Percentiles rank a stretch among this genome's conserved stretches.
These are phyloP conservation scores for Pristis pectinata DNA, from an alignment of 2,797 vertebrate genomes.

Conservation along the genomic window DNA sequence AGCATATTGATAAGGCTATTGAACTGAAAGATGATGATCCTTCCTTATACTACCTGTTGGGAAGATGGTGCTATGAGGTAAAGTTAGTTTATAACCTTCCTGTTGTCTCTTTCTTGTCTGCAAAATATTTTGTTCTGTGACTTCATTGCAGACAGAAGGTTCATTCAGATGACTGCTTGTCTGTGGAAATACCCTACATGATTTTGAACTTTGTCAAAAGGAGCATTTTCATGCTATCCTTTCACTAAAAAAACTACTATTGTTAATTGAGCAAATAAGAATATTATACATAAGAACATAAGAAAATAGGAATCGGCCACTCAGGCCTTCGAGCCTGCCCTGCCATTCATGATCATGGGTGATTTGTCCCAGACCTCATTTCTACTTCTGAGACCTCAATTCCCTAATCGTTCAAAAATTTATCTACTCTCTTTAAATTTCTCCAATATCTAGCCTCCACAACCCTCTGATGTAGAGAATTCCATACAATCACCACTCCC, in stretches of 20 bases:
- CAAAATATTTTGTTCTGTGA: background rate
- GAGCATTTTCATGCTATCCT: background rate
- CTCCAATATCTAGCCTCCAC: no score
- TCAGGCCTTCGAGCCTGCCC: no score
- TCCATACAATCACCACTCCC: no score
- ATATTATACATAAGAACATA: background rate
- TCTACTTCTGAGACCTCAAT: no score
- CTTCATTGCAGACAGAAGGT: background rate
- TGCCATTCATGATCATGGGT: no score
- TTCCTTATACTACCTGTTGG: conserved; percentile 59
- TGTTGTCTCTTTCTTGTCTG: background rate
- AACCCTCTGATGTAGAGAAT: no score
- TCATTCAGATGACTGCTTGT: background rate
- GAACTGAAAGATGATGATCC: conserved; percentile 61
- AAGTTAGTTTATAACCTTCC: conserved; percentile 21
- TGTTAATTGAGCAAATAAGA: background rate
- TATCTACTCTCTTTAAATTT: no score
- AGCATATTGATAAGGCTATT: conserved; percentile 65
- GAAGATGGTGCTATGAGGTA: conserved; percentile 69
- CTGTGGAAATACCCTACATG: background rate
- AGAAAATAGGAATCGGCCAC: no score
- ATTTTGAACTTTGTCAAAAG: background rate
- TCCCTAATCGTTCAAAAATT: no score
- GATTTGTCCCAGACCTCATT: no score
- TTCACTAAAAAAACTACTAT: no score